These are phyloP conservation scores for Oxycera nigricornis DNA, from an alignment of 2,888 invertebrate species.

Conservation along the genomic window DNA sequence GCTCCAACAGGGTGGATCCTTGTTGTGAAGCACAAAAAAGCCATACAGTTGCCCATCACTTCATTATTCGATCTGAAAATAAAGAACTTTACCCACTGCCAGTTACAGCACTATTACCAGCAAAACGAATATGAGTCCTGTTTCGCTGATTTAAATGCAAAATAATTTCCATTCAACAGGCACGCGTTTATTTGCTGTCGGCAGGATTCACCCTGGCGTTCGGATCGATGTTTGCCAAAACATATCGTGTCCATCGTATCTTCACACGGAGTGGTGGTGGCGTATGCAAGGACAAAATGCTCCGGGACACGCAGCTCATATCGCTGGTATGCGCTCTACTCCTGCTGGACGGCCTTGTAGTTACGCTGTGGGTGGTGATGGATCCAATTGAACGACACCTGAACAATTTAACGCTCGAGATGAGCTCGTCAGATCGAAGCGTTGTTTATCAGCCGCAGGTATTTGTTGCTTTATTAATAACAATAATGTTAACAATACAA, in stretches of 20 bases:
- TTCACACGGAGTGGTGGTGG: constrained; percentile 84
- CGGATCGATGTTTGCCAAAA: constrained; percentile 95
- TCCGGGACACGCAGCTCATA: constrained; percentile 89
- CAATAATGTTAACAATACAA: too few relatives aligned
- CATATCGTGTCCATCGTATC: constrained; percentile 89
- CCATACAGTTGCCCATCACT: too few relatives aligned
- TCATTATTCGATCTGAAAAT: too few relatives aligned
- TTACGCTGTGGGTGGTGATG: constrained; percentile 82
- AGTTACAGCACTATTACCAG: too few relatives aligned
- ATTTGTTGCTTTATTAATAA: constrained; percentile 50
- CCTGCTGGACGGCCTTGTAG: constrained; percentile 81
- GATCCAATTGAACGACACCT: constrained; percentile 89
- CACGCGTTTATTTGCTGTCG: constrained; percentile 85
- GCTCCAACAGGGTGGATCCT: too few relatives aligned
- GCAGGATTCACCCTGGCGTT: constrained; percentile 92
- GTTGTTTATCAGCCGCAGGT: constrained; percentile 88
- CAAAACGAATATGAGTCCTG: too few relatives aligned
- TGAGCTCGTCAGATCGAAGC: constrained; percentile 77
- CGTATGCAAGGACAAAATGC: constrained; percentile 85
- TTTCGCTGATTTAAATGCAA: too few relatives aligned
- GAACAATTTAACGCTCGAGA: constrained; percentile 81
- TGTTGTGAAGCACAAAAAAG: too few relatives aligned
- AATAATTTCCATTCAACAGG: constrained; percentile 66
- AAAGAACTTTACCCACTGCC: too few relatives aligned
- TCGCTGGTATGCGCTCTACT: constrained; percentile 82